Evolutionary conservation across 2,113 vertebrate genomes (phyloP).

Genomic region (Pogonocichla stellata): DNA sequence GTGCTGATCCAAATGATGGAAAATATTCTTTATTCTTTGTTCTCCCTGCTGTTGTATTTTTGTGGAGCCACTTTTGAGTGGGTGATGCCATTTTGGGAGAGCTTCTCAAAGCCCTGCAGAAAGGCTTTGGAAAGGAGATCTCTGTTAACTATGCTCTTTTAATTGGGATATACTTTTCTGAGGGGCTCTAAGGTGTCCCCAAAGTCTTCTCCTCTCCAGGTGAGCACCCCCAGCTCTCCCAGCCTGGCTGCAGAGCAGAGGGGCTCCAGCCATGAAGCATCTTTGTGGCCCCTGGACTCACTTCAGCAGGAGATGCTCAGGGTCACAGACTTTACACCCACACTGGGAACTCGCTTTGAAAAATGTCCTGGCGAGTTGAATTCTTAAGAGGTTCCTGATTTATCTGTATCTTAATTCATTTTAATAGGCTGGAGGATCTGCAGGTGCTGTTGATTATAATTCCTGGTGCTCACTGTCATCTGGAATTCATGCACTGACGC

Average conservation of each 20-base stretch:
- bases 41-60: background rate
- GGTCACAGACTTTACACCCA: background rate
- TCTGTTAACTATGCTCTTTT: background rate
- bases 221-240: background rate
- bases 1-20: background rate
- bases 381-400: slow-evolving; percentile 35
- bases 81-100: background rate
- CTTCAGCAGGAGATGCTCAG: background rate
- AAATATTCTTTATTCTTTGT: rapidly evolving
- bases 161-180: background rate
- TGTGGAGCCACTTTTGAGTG: rapidly evolving
- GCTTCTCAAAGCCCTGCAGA: background rate
- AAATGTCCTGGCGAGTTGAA: background rate
- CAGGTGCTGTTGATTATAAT: slow-evolving; percentile 38
- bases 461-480: background rate
- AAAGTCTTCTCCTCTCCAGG: background rate
- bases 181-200: background rate
- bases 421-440: slow-evolving; percentile 18
- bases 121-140: background rate
- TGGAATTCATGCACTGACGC: background rate
- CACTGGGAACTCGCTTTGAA: background rate
- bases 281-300: background rate
- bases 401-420: slow-evolving; percentile 41
- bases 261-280: background rate
- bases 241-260: background rate